Base-by-base conservation (phyloP, 2,888 invertebrate species). In the Anticlea derivata region DNA sequence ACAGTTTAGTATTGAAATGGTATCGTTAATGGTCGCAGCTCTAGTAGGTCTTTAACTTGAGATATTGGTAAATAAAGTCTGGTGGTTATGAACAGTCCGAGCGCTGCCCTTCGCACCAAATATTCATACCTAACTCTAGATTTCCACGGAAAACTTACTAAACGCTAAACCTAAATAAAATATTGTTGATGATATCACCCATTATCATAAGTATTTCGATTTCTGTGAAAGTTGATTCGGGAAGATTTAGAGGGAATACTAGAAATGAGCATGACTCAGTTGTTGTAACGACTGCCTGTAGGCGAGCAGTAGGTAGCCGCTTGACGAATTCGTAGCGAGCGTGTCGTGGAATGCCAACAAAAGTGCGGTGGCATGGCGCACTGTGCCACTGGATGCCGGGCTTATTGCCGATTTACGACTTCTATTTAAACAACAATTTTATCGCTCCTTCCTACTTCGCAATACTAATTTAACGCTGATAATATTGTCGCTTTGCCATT, bases 381-480 rank as follows among this genome's bases (percentile, higher is more conserved):
- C 40, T 37, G 58, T 52, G 55, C 58, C 54, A 13, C 45, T 39
- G 35, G 61, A 60, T 65, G 70, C 61, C 59, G 66, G 65, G 64
- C 70, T 72, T 66, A 70, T 61, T 58, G 63, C 55, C 68, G 68
- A 77, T 75, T 78, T 76, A 77, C 65, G 72, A 75, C 63, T 60
- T 70, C 68, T 74, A 70, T 56, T 54, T 70, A 71, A 77, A 73
- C 71, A 69, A 66, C 65, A 55, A 47, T 50, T 54, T 49, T 47
- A 52, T 63, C 63, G 61, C 66, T 61, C 60, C 60, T 66, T 60
- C 61, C 56, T 63, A 55, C 50, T 50, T 57, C 50, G 60, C 53
- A 58, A 50, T 48, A 60, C 54, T 59, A 41, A 49, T 46, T 49
- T 49, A 54, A 54, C 37, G 40, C 48, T 55, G 53, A 50, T 20